phyloP scores from a whole-genome alignment of 37 sponge, comb jelly and placozoan genomes.

The Eunapius fragilis region DNA sequence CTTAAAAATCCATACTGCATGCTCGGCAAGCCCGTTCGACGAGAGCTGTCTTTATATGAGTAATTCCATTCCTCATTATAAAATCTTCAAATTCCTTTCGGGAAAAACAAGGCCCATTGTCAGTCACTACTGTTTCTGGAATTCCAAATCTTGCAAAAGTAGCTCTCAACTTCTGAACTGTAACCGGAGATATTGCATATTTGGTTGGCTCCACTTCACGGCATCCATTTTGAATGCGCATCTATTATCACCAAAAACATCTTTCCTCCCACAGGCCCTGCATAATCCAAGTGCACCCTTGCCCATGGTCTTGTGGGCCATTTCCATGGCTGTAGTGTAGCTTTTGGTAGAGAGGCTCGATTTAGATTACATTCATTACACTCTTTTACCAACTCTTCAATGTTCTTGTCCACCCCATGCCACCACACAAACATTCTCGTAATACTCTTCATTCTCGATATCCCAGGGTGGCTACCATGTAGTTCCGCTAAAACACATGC shows the following conservation, averaged over 20 bases:
- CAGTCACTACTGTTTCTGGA: constrained; percentile 28
- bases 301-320: constrained; percentile 44
- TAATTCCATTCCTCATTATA: not conserved
- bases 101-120: constrained; percentile 19
- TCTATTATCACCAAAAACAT: constrained; percentile 48
- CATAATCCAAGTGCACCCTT: constrained; percentile 34
- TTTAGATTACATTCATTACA: constrained; percentile 10
- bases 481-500: not conserved
- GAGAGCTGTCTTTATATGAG: too few species aligned
- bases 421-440: constrained; percentile 47
- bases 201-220: not conserved
- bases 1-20: constrained; percentile 25
- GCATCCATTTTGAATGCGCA: constrained; percentile 40
- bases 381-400: not conserved
- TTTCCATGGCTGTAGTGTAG: constrained; percentile 31
- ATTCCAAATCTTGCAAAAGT: constrained; percentile 40
- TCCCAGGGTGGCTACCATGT: not conserved
- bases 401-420: constrained; percentile 28
- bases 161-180: constrained; percentile 17
- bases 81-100: constrained; percentile 16
- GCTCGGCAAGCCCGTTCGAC: constrained; percentile 12
- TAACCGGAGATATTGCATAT: constrained; percentile 6
- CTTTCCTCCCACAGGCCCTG: constrained; percentile 23
- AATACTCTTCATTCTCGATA: constrained; percentile 21
- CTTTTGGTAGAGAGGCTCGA: constrained; percentile 5